phyloP scores from a whole-genome alignment of 2,113 vertebrate genomes.

The Mohoua ochrocephala region DNA sequence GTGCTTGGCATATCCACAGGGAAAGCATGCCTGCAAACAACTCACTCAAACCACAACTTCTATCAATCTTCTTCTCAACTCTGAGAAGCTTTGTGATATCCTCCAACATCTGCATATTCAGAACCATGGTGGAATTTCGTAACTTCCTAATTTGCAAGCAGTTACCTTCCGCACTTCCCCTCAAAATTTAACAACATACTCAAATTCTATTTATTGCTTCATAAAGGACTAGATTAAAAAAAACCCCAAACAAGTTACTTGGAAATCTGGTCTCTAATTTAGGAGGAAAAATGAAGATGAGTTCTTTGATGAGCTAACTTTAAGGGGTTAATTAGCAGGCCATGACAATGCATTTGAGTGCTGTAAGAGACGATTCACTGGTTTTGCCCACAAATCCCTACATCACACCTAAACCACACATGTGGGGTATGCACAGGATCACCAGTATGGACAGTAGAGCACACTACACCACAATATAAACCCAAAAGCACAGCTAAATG shows the following conservation, averaged over 20 bases:
- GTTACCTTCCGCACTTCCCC: neutral
- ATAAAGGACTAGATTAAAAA: neutral
- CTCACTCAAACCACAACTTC: neutral
- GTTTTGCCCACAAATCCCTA: neutral
- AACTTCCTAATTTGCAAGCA: neutral
- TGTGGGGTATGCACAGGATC: neutral
- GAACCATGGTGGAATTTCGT: neutral
- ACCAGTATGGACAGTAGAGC: rapidly evolving
- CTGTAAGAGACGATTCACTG: neutral
- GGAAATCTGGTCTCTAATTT: neutral
- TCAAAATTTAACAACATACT: neutral
- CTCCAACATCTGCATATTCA: neutral
- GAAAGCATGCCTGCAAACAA: neutral
- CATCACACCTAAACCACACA: neutral
- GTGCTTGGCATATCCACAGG: neutral
- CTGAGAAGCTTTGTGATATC: neutral
- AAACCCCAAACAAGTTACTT: neutral
- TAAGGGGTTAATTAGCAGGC: neutral
- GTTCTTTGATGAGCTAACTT: neutral
- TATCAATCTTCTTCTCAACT: too few species aligned
- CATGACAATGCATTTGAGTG: neutral
- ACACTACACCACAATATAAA: neutral
- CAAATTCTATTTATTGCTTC: neutral
- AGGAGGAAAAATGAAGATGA: neutral
- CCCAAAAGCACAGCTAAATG: neutral